Percentiles rank a stretch among this genome's conserved stretches.
phyloP scores from a whole-genome alignment of 2,113 vertebrate species.

The Sisor rabdophorus region DNA sequence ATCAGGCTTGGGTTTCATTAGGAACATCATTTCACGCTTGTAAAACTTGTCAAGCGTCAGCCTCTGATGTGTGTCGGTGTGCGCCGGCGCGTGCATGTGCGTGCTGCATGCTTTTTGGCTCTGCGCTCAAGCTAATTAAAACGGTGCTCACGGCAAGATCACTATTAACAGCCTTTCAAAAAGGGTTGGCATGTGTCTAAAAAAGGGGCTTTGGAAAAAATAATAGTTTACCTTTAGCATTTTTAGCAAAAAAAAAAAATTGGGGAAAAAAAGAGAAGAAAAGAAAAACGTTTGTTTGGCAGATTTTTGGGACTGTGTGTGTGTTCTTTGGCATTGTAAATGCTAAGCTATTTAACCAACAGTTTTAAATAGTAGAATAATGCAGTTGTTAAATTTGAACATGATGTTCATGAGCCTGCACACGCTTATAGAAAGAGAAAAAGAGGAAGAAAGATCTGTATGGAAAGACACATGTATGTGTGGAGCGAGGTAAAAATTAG shows the following conservation, averaged over 20 bases:
- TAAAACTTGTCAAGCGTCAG: slow-evolving; percentile 14
- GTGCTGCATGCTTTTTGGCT: slow-evolving; percentile 24
- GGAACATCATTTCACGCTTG: slow-evolving; percentile 11
- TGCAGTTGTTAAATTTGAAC: slow-evolving; percentile 46
- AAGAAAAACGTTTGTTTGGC: slow-evolving; percentile 33
- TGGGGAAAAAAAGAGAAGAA: neutral
- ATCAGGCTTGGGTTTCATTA: slow-evolving; percentile 17
- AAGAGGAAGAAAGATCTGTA: neutral
- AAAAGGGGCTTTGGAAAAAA: neutral
- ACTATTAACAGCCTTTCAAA: slow-evolving; percentile 33
- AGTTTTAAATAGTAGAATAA: slow-evolving; percentile 39
- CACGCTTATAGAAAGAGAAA: neutral
- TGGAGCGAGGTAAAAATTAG: slow-evolving; percentile 21
- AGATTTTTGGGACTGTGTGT: slow-evolving; percentile 26
- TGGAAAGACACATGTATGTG: neutral
- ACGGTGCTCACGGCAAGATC: slow-evolving; percentile 26
- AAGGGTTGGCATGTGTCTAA: slow-evolving; percentile 12
- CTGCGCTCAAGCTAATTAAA: slow-evolving; percentile 28
- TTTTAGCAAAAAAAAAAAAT: neutral
- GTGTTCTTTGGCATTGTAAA: slow-evolving; percentile 49
- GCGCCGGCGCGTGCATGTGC: neutral
- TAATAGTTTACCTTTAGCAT: slow-evolving; percentile 22
- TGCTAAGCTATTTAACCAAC: slow-evolving; percentile 40
- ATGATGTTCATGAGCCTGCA: slow-evolving; percentile 36
- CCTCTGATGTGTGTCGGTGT: slow-evolving; percentile 25